These are phyloP conservation scores for Matsumyia berberina DNA, from an alignment of 2,888 invertebrate genomes.

Conservation along the genomic window DNA sequence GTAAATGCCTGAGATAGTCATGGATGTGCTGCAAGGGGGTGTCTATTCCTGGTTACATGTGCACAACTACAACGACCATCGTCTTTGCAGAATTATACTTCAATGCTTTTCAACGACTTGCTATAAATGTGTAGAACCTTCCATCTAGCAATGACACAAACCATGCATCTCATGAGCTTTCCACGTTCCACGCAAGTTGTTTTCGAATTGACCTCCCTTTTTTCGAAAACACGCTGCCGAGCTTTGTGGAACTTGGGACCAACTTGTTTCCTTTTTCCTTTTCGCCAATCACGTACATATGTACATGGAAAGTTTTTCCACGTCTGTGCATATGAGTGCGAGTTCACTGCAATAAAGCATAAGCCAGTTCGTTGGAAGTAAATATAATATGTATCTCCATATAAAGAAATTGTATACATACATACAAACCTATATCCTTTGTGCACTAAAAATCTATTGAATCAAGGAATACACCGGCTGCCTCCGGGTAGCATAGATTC, in stretches of 20 bases:
- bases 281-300: not conserved
- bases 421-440: too few species aligned
- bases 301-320: not conserved
- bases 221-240: too few species aligned
- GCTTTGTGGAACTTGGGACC: not conserved
- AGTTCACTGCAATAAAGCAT: constrained; percentile 3
- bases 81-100: too few species aligned
- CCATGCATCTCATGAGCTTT: not conserved
- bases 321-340: not conserved
- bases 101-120: too few species aligned
- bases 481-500: not conserved
- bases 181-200: not conserved
- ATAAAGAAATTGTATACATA: too few species aligned
- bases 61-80: too few species aligned
- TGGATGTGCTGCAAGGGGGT: too few species aligned
- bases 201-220: not conserved
- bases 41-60: too few species aligned
- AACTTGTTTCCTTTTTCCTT: not conserved
- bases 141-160: not conserved
- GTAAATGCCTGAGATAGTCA: too few species aligned
- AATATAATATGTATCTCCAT: too few species aligned
- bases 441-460: not conserved
- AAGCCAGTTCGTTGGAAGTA: too few species aligned
- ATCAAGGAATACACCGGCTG: not conserved
- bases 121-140: too few species aligned